A percentile compares a stretch with the other conserved stretches of the same genome.
phyloP scores from a whole-genome alignment of 2,113 vertebrate genomes.

The Cathartes aura region DNA sequence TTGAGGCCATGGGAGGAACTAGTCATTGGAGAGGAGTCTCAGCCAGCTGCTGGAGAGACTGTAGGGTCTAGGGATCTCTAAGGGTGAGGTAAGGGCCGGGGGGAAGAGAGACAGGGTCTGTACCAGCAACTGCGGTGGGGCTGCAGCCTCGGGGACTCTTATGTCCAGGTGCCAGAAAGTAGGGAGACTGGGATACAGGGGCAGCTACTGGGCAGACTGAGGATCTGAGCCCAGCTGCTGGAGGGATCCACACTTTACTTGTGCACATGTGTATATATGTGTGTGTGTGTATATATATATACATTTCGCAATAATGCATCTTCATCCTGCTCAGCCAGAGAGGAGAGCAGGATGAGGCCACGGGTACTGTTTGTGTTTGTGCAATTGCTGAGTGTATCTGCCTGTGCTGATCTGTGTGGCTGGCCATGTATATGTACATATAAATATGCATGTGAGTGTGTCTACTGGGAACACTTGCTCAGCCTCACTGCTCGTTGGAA shows the following conservation, averaged over 20 bases:
- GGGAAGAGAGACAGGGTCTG: neutral
- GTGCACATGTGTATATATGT: accelerated
- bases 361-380: neutral
- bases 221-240: neutral
- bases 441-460: neutral
- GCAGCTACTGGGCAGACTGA: neutral
- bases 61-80: neutral
- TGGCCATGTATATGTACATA: neutral
- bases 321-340: neutral
- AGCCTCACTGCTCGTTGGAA: neutral
- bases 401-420: neutral
- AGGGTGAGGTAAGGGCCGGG: neutral
- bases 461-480: neutral
- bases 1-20: neutral
- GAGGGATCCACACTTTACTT: neutral
- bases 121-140: neutral
- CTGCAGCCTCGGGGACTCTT: neutral
- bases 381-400: neutral
- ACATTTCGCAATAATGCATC: neutral
- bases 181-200: neutral
- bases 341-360: neutral
- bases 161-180: neutral
- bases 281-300: accelerated
- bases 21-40: neutral
- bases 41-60: neutral